Evolutionary conservation across 2,113 vertebrate genomes (phyloP), one percentile per base, ranked within the genome.

Genomic region (Rhegmatorhina hoffmannsi): DNA sequence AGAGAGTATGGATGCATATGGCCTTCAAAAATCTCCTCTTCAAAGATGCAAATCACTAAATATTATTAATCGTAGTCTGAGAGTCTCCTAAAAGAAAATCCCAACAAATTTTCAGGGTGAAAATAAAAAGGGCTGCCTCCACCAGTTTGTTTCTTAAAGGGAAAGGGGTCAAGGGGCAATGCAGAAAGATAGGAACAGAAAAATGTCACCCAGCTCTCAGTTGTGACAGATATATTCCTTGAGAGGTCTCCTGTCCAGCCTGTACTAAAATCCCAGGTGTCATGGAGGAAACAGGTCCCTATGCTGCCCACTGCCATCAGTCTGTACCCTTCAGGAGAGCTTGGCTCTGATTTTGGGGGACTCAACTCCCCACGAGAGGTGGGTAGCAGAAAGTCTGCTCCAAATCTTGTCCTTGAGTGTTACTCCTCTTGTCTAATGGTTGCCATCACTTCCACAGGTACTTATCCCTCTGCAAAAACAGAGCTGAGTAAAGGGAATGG

Each of bases 201-300:
- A 53, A 81, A 84, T 13, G 9, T 56, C 50, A 14, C 34, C 17
- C 12, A 33, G 2, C 29, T 62, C 31, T 69, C 53, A n/a, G 70
- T 64, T 4, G 1, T 38, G 62, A 43, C 38, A 75, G 40, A 34
- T 0, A 0, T 9, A 9, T 17, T 70, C 28, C 36, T 59, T 2
- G 2, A 60, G 50, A 16, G 3, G 21, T 8, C 14, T 80, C 20
- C 52, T 20, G 36, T 38, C 40, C 67, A 47, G 8, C 12, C 56
- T 72, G 38, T 3, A 0, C 60, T 75, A 17, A 79, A 82, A 33
- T 80, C 53, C 75, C 60, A 40, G 44, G 67, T 60, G 28, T 43
- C 2, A 0, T 20, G 23, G 38, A 66, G 25, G 23, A 34, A 34
- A 17, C 8, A 4, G 28, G 10, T 73, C 28, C 46, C 17, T 36